These are phyloP conservation scores for Kryphioiulus occultus DNA, from an alignment of 2,888 invertebrate genomes.

Conservation along the genomic window DNA sequence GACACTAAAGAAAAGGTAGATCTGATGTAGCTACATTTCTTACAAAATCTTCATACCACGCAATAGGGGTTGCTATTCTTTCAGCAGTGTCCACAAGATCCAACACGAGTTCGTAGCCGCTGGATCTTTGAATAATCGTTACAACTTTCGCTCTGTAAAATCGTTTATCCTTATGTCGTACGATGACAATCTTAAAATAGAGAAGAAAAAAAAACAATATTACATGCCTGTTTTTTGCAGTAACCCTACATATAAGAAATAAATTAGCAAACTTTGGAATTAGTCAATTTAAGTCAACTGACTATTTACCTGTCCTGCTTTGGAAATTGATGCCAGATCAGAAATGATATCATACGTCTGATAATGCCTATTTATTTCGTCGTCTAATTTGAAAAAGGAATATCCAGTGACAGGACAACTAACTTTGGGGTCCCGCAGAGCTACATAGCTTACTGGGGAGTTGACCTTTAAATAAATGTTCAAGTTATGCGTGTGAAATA, in stretches of 20 bases:
- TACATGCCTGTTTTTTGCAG: not conserved
- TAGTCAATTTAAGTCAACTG: not conserved
- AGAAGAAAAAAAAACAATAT: not conserved
- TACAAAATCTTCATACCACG: not conserved
- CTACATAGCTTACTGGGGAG: not conserved
- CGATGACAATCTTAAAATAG: not conserved
- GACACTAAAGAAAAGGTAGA: not conserved
- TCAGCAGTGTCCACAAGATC: conserved; percentile 36
- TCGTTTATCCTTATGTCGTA: conserved; percentile 35
- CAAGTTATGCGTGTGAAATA: not conserved
- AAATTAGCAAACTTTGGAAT: no score
- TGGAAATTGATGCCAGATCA: not conserved
- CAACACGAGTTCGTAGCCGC: not conserved
- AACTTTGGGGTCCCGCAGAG: not conserved
- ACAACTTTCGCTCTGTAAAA: not conserved
- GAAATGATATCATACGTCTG: not conserved
- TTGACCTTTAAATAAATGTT: not conserved
- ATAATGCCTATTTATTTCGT: not conserved
- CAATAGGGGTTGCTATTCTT: not conserved
- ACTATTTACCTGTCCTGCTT: not conserved
- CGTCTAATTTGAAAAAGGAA: not conserved
- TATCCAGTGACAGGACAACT: not conserved
- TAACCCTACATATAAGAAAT: no score
- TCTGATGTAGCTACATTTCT: not conserved
- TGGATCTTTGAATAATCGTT: not conserved